A percentile compares a stretch with the other conserved stretches of the same genome.
Evolutionary conservation across 2,113 vertebrate species (phyloP).

Genomic region (Mormyrus iriodes): DNA sequence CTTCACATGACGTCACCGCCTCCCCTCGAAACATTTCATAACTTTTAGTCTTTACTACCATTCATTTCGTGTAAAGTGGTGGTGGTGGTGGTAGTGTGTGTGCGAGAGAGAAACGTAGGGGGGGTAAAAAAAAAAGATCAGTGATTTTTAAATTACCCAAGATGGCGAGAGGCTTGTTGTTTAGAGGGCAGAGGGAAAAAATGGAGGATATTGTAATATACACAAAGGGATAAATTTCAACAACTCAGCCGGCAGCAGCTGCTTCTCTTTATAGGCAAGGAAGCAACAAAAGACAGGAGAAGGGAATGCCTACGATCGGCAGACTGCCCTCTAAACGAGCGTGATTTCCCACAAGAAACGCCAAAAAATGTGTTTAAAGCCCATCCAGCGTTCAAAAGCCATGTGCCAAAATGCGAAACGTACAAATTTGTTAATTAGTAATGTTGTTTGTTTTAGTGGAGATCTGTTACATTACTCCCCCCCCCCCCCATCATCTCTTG

Average conservation of each 20-base stretch:
- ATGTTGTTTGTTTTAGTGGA: constrained; percentile 15
- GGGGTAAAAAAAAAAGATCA: constrained; percentile 30
- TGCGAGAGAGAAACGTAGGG: neutral
- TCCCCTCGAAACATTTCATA: constrained; percentile 53
- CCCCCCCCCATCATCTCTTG: constrained; percentile 23
- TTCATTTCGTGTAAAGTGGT: constrained; percentile 40
- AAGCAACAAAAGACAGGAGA: constrained; percentile 63
- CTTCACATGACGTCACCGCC: constrained; percentile 69
- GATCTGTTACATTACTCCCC: constrained; percentile 2
- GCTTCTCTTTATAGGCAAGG: constrained; percentile 55
- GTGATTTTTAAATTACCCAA: constrained; percentile 69
- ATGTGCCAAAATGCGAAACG: constrained; percentile 13
- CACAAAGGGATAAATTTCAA: constrained; percentile 81
- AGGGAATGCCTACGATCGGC: constrained; percentile 16
- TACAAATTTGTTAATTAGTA: constrained; percentile 19
- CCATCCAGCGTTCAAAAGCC: neutral
- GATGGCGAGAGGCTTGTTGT: constrained; percentile 84
- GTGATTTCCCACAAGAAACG: constrained; percentile 19
- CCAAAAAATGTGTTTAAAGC: constrained; percentile 1
- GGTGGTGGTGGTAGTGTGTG: neutral
- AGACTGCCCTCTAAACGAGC: constrained; percentile 7
- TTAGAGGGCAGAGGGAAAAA: constrained; percentile 72
- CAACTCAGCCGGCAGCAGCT: constrained; percentile 70
- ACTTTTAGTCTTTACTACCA: constrained; percentile 51
- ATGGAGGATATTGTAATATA: constrained; percentile 91